A percentile compares a stretch with the other conserved stretches of the same genome.
phyloP scores from a whole-genome alignment of 2,113 vertebrate species.

The Montifringilla adamsi region DNA sequence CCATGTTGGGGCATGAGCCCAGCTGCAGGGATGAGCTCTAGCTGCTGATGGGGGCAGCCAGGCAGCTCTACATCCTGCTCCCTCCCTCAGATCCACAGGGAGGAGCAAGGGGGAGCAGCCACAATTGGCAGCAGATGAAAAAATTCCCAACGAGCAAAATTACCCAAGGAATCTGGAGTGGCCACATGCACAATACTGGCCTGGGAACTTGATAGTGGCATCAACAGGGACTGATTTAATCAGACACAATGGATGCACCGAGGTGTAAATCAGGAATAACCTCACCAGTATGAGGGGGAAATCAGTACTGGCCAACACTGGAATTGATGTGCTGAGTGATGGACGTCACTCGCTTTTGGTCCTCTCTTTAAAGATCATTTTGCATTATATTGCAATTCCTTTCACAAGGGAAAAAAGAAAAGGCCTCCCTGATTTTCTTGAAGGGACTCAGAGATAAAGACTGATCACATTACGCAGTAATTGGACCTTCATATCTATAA shows the following conservation, averaged over 20 bases:
- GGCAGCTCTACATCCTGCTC: background rate
- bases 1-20: background rate
- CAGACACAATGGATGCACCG: background rate
- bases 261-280: constrained; percentile 1
- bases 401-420: background rate
- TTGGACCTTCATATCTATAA: constrained; percentile 62
- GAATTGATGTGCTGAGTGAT: background rate
- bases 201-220: background rate
- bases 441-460: constrained; percentile 48
- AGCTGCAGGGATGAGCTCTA: background rate
- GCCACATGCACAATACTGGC: background rate
- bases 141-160: rapidly evolving
- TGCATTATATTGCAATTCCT: background rate
- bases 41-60: background rate
- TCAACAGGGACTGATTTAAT: background rate
- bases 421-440: constrained; percentile 36
- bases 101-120: rapidly evolving
- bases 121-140: rapidly evolving
- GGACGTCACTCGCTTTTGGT: background rate
- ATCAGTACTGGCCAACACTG: background rate
- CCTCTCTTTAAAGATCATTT: background rate
- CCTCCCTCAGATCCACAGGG: background rate
- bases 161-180: background rate
- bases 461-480: constrained; percentile 44
- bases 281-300: background rate